These are phyloP conservation scores for Onychorhynchus coronatus DNA, from an alignment of 2,113 vertebrate species.

Conservation along the genomic window DNA sequence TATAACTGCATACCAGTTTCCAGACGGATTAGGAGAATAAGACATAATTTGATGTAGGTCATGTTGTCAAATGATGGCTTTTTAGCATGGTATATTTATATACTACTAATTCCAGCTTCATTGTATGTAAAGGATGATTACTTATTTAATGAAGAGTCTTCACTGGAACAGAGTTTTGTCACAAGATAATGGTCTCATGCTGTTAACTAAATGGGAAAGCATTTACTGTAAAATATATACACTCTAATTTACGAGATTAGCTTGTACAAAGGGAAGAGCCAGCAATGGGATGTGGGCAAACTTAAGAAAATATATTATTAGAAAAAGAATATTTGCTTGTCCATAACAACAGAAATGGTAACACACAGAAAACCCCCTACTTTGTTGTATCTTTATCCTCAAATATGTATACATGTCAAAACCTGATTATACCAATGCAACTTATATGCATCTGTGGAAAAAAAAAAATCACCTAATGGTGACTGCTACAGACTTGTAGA, in stretches of 20 bases:
- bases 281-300: not conserved
- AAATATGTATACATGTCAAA: not conserved
- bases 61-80: not conserved
- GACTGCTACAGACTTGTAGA: not conserved
- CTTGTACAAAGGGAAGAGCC: not conserved
- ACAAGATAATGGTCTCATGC: conserved; percentile 62
- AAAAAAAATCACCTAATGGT: not conserved
- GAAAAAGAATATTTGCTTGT: not conserved
- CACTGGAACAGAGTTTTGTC: conserved; percentile 34
- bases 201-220: conserved; percentile 65
- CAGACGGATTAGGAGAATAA: not conserved
- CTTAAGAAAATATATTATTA: not conserved
- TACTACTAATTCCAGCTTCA: conserved; percentile 39
- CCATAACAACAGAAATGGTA: not conserved
- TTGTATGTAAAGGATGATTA: conserved; percentile 63
- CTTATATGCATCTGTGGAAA: not conserved
- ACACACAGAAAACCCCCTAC: not conserved
- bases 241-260: conserved; percentile 26
- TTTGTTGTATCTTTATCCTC: not conserved
- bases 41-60: not conserved
- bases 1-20: not conserved
- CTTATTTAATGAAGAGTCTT: conserved; percentile 60
- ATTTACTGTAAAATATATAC: conserved; percentile 59
- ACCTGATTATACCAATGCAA: not conserved
- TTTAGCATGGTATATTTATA: conserved; percentile 24